Conservation (phyloP, 2,888 invertebrate genomes). For the Azorinus chamasolen region DNA sequence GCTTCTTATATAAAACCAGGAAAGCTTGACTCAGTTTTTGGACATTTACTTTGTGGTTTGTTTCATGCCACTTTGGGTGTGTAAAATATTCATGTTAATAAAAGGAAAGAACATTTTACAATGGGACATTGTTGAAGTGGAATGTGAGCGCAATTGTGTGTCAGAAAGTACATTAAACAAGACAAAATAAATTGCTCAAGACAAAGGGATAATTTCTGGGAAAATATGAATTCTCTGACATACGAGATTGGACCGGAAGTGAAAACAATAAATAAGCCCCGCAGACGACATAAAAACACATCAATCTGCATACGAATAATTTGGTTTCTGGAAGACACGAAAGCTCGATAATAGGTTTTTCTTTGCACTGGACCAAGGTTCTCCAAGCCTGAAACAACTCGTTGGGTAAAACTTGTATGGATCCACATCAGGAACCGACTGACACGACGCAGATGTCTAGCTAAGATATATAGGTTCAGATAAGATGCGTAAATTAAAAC, state of each 20-base stretch:
- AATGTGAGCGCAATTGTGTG: background rate
- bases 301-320: slow-evolving; percentile 65
- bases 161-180: slow-evolving; percentile 29
- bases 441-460: too few species aligned
- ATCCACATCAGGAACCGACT: too few species aligned
- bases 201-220: slow-evolving; percentile 64
- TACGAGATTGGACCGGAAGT: slow-evolving; percentile 64
- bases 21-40: too few species aligned
- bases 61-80: too few species aligned
- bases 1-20: too few species aligned
- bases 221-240: slow-evolving; percentile 61
- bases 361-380: background rate
- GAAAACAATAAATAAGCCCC: slow-evolving; percentile 60
- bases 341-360: slow-evolving; percentile 33
- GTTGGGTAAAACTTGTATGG: too few species aligned
- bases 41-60: too few species aligned
- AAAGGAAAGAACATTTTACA: too few species aligned
- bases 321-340: slow-evolving; percentile 57
- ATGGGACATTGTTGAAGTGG: too few species aligned
- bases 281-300: slow-evolving; percentile 62
- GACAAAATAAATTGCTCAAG: slow-evolving; percentile 63
- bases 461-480: too few species aligned
- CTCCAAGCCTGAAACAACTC: background rate
- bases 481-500: too few species aligned
- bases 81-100: too few species aligned